Conservation (phyloP, 2,888 invertebrate species). For the Quadroppia sp. region DNA sequence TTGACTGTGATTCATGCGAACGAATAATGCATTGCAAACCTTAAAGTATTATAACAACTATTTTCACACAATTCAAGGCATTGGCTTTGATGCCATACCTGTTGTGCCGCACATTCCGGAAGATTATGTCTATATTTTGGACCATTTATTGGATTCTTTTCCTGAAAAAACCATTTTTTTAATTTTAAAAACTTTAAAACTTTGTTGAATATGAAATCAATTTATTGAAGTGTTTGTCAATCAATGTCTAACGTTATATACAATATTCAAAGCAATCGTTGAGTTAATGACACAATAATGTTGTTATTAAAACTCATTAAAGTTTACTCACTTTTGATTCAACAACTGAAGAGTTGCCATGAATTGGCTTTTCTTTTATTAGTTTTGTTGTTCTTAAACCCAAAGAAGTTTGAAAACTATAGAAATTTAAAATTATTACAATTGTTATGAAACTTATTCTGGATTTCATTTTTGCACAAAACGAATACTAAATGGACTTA, state of each 20-base stretch:
- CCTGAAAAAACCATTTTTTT: conserved; percentile 1
- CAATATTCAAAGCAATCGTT: too few species aligned
- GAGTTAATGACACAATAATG: too few species aligned
- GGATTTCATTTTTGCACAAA: not conserved
- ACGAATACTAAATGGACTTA: not conserved
- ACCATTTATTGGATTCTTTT: conserved; percentile 10
- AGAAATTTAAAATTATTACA: not conserved
- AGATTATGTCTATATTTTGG: conserved; percentile 57
- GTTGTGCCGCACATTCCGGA: conserved; percentile 90
- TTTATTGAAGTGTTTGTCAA: too few species aligned
- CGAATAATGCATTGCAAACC: conserved; percentile 81
- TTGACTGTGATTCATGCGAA: conserved; percentile 83
- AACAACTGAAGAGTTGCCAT: not conserved
- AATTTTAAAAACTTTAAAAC: too few species aligned
- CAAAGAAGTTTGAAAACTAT: not conserved
- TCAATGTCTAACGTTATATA: too few species aligned
- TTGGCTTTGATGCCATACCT: conserved; percentile 59
- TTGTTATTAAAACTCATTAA: too few species aligned
- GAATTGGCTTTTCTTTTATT: not conserved
- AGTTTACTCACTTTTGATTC: not conserved
- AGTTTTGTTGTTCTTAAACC: conserved; percentile 5
- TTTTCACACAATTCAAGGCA: not conserved
- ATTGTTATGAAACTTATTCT: not conserved
- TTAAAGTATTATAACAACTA: not conserved
- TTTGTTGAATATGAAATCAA: too few species aligned